A percentile compares a stretch with the other conserved stretches of the same genome.
phyloP scores from a whole-genome alignment of 1,140 invertebrate genomes.

The Polypedilum vanderplanki region DNA sequence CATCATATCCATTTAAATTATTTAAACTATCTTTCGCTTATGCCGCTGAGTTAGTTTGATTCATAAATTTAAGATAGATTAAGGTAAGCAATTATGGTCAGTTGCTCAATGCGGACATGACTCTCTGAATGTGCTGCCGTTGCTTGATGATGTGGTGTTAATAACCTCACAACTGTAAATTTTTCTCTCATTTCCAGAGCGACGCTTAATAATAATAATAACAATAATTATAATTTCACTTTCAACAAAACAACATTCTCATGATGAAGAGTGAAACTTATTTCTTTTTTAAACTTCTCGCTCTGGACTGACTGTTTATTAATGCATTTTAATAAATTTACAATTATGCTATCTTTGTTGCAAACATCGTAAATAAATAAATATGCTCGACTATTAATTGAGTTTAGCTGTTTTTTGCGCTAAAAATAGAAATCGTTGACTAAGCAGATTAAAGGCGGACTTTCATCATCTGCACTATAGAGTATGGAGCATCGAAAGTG shows the following conservation, averaged over 20 bases:
- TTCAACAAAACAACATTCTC: conserved; percentile 27
- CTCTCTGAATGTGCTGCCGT: too few relatives aligned
- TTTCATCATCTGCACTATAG: too few relatives aligned
- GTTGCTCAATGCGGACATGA: background rate
- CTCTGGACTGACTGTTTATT: background rate
- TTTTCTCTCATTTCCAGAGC: background rate
- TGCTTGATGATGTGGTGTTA: background rate
- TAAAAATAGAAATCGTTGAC: too few relatives aligned
- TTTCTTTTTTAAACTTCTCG: background rate
- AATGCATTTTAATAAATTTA: too few relatives aligned
- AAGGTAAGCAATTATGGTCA: background rate
- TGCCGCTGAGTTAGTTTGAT: background rate
- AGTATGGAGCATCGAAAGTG: too few relatives aligned
- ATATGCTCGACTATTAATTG: too few relatives aligned
- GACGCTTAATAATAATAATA: background rate
- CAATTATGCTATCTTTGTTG: too few relatives aligned
- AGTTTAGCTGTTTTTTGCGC: too few relatives aligned
- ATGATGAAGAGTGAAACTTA: conserved; percentile 22
- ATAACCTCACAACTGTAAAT: background rate
- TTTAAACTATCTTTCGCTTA: background rate
- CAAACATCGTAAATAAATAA: too few relatives aligned
- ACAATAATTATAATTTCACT: conserved; percentile 15
- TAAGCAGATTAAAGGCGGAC: too few relatives aligned
- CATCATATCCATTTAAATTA: background rate
- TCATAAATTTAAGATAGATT: background rate